A percentile compares a stretch with the other conserved stretches of the same genome.
These are phyloP conservation scores for Lepidocyrtoides sp. DNA, from an alignment of 2,888 invertebrate species.

Conservation along the genomic window DNA sequence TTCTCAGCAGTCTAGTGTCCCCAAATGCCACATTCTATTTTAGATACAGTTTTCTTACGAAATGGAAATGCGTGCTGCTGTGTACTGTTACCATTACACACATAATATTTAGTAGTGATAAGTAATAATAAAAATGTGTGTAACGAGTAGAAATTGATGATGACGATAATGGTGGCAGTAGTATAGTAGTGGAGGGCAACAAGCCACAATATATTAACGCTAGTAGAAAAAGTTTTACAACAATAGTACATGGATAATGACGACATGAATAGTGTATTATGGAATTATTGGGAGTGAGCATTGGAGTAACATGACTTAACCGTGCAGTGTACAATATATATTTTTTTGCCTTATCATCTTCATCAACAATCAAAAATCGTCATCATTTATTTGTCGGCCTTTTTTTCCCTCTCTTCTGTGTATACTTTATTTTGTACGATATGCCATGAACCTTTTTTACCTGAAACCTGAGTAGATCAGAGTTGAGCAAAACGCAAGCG, in stretches of 20 bases:
- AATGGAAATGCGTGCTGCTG: too few relatives aligned
- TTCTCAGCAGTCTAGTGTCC: not conserved
- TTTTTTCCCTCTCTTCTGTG: not conserved
- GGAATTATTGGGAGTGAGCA: slow-evolving; percentile 15
- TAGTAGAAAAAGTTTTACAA: not conserved
- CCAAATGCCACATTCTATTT: not conserved
- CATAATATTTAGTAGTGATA: too few relatives aligned
- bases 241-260: not conserved
- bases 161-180: not conserved
- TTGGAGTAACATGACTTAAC: not conserved
- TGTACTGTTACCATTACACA: too few relatives aligned
- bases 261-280: not conserved
- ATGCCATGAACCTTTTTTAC: not conserved
- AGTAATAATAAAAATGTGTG: not conserved
- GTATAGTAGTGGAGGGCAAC: not conserved
- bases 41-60: not conserved
- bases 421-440: not conserved
- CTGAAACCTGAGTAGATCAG: too few relatives aligned
- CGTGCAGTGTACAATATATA: not conserved
- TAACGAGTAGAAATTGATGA: not conserved
- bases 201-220: not conserved
- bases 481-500: too few relatives aligned
- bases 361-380: slow-evolving; percentile 7
- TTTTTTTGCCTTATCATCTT: slow-evolving; percentile 29
- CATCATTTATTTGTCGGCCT: slow-evolving; percentile 7